These are phyloP conservation scores for Calidris pugnax DNA, from an alignment of 2,113 vertebrate genomes.

Conservation along the genomic window DNA sequence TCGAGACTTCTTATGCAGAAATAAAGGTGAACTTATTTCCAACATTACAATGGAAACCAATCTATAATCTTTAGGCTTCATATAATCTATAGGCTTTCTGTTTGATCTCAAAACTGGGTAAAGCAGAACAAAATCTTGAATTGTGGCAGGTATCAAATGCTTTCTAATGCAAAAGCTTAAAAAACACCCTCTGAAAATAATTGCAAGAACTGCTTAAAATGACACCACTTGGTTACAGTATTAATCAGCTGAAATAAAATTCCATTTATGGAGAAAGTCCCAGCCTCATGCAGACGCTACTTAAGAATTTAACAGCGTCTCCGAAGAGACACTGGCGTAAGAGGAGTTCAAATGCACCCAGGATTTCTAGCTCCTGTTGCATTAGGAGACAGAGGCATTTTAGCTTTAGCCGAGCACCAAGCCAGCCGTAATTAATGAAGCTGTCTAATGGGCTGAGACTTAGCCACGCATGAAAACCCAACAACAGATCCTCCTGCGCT, in stretches of 20 bases:
- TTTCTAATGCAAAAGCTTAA: background rate
- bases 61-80: background rate
- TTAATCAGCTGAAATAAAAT: background rate
- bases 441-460: background rate
- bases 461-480: background rate
- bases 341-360: fast-evolving
- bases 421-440: background rate
- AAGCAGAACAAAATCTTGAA: background rate
- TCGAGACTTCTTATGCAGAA: background rate
- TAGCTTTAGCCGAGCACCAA: background rate
- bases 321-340: background rate
- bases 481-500: background rate
- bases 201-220: background rate
- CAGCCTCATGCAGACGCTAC: background rate
- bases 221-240: background rate
- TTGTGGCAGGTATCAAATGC: background rate
- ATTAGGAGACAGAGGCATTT: background rate
- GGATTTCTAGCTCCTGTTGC: background rate
- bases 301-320: background rate
- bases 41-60: background rate
- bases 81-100: background rate
- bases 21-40: background rate
- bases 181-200: background rate
- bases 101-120: background rate
- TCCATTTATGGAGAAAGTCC: background rate